Base-by-base conservation (phyloP, 2,797 vertebrate species). In the Anas bernieri region DNA sequence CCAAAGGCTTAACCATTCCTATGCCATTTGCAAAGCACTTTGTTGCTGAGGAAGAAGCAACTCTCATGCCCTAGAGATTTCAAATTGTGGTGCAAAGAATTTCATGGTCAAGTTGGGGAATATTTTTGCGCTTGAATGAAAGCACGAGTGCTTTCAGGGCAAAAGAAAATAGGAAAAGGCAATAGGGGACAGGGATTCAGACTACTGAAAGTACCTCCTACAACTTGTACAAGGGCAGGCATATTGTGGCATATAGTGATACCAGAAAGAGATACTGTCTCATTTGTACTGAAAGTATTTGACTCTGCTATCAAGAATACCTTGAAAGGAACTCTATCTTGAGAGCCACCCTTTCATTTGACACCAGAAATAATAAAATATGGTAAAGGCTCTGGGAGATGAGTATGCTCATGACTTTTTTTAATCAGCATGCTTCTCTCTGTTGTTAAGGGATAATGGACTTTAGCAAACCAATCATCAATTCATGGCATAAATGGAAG, bases 401-500 rank as follows among this genome's bases (percentile, higher is more conserved):
- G 3, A 61, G 23, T 13, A 22, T 31, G 28, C 50, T 52, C 25
- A 28, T 52, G 25, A 52, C 12, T 52, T 52, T 52, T 52, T 52
- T 52, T 26, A 43, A 77, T 54, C 1, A 2, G 9, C 31, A 69
- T 54, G 28, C 41, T 90, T 68, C 46, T 70, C n/a, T 55, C 37
- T 83, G 26, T 35, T 93, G 17, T 62, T 93, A 76, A 25, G 7
- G 41, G 13, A 30, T 81, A 93, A 86, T 1, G 74, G 59, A 39
- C 6, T 8, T 80, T 77, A 81, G 39, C 20, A 85, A 94, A 87
- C 45, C 37, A 62, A 68, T 64, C 69, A 82, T 58, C 62, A 81
- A 72, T 91, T 84, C 78, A 52, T 41, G 46, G 82, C 50, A 80
- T n/a, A 94, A 87, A 87, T 20, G 25, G 72, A 88, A 85, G 35